phyloP scores from a whole-genome alignment of 1,140 invertebrate species.

The Drosophila trapezifrons region DNA sequence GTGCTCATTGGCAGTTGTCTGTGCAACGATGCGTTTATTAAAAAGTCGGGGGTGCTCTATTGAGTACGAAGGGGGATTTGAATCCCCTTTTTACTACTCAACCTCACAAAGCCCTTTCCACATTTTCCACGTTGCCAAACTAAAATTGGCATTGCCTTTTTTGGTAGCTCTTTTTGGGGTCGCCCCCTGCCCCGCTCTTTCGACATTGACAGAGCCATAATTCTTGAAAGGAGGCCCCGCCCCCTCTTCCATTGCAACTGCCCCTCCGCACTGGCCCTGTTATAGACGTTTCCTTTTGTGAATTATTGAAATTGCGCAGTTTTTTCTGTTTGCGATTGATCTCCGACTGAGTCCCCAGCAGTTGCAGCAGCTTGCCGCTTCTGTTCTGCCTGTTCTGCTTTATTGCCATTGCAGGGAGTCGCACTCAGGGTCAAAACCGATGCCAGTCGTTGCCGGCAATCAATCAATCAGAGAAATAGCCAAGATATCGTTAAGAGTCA shows the following conservation, averaged over 20 bases:
- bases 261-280: conserved; percentile 1
- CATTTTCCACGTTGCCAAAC: conserved; percentile 31
- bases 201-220: conserved; percentile 60
- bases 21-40: conserved; percentile 81
- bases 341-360: conserved; percentile 29
- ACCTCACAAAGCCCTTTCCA: conserved; percentile 5
- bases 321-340: conserved; percentile 58
- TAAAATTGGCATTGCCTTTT: conserved; percentile 74
- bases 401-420: conserved; percentile 29
- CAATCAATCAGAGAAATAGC: conserved; percentile 73
- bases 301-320: conserved; percentile 80
- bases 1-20: conserved; percentile 59
- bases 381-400: conserved; percentile 39
- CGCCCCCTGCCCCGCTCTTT: conserved; percentile 15
- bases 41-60: conserved; percentile 71
- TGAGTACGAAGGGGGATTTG: conserved; percentile 9
- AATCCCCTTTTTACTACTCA: conserved; percentile 4
- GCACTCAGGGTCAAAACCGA: conserved; percentile 38
- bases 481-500: conserved; percentile 44
- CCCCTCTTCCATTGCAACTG: conserved; percentile 15
- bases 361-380: conserved; percentile 26
- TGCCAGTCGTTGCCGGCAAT: conserved; percentile 56
- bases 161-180: conserved; percentile 66
- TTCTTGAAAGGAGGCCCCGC: conserved; percentile 40
- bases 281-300: conserved; percentile 71